Evolutionary conservation across 1,140 invertebrate species (phyloP).

Genomic region (Macrocentrus cingulum): DNA sequence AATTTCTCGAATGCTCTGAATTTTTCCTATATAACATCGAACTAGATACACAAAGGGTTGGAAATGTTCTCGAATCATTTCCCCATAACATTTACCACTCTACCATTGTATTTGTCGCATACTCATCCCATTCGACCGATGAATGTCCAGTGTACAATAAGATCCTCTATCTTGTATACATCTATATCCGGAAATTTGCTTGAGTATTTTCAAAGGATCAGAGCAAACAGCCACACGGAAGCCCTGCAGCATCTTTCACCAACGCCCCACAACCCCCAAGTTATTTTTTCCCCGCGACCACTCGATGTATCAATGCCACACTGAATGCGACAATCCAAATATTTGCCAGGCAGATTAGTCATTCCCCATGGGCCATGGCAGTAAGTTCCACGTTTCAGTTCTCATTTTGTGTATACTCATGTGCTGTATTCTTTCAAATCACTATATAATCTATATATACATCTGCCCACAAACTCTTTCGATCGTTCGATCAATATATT

Average conservation of each 20-base stretch:
- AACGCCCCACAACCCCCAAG: no score
- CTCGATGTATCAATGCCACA: slow-evolving; percentile 53
- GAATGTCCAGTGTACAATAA: slow-evolving; percentile 18
- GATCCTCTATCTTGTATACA: slow-evolving; percentile 35
- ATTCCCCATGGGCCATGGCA: slow-evolving; percentile 24
- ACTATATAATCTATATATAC: no score
- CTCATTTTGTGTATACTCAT: slow-evolving; percentile 31
- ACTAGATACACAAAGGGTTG: slow-evolving; percentile 10
- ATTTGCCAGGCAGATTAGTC: slow-evolving; percentile 57
- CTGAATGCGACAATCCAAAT: slow-evolving; percentile 57
- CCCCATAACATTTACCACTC: slow-evolving; percentile 9
- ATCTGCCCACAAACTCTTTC: no score
- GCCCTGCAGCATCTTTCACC: no score
- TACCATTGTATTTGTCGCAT: slow-evolving; percentile 8
- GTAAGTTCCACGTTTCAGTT: slow-evolving; percentile 26
- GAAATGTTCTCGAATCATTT: slow-evolving; percentile 5
- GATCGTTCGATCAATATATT: no score
- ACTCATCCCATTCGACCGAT: neutral
- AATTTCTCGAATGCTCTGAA: no score
- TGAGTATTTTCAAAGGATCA: slow-evolving; percentile 33
- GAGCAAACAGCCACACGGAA: slow-evolving; percentile 27
- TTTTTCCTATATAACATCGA: no score
- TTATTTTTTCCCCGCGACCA: slow-evolving; percentile 30
- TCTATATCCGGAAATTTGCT: slow-evolving; percentile 45
- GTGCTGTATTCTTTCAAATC: no score